phyloP scores from a whole-genome alignment of 2,797 vertebrate species.

The Peromyscus aztecus region DNA sequence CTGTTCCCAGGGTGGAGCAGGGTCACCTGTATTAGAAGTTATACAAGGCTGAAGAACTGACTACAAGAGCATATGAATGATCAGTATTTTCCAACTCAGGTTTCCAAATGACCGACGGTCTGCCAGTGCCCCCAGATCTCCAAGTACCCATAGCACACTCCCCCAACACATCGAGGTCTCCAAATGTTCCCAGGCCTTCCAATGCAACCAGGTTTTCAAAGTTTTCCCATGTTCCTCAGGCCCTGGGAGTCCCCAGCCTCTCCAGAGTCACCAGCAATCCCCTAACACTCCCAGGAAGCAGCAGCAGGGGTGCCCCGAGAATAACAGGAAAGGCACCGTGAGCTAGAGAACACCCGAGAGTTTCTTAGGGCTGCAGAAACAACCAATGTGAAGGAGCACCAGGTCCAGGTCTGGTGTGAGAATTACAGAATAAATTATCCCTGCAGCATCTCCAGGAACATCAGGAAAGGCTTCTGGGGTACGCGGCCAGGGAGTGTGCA shows the following conservation, averaged over 20 bases:
- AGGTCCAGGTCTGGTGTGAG: background rate
- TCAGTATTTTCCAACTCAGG: background rate
- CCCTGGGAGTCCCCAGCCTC: background rate
- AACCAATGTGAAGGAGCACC: background rate
- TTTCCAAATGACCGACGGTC: background rate
- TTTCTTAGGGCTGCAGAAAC: background rate
- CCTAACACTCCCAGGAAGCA: too few relatives aligned
- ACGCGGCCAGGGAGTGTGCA: background rate
- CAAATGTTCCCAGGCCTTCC: background rate
- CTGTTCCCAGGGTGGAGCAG: background rate
- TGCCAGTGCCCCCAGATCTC: background rate
- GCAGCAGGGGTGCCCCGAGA: too few relatives aligned
- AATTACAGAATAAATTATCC: background rate
- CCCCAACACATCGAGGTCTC: background rate
- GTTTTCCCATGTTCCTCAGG: background rate
- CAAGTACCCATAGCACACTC: background rate
- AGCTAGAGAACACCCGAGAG: background rate
- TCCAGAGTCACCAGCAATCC: background rate
- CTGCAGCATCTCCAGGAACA: background rate
- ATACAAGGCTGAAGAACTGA: background rate
- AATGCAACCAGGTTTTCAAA: background rate
- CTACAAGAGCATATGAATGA: background rate
- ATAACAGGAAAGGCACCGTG: background rate
- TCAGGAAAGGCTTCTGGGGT: background rate
- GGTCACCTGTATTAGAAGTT: background rate